Percentiles rank a stretch among this genome's conserved stretches.
These are phyloP conservation scores for Penaeus indicus DNA, from an alignment of 1,140 invertebrate genomes.

Conservation along the genomic window DNA sequence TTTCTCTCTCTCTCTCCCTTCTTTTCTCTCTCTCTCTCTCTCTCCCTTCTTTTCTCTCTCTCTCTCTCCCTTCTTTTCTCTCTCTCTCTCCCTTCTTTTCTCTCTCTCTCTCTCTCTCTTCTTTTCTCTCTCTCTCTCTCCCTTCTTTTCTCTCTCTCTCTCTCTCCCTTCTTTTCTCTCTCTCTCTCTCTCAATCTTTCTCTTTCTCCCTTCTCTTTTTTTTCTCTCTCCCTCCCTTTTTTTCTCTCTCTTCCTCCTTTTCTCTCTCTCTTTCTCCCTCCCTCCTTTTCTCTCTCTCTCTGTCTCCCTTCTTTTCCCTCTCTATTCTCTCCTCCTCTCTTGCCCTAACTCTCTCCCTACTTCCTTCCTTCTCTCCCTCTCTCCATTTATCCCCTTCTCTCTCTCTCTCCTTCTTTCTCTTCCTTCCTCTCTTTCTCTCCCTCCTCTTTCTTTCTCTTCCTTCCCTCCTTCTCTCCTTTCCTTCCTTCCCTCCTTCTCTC, in stretches of 20 bases:
- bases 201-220: too few species aligned
- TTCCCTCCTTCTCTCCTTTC: too few species aligned
- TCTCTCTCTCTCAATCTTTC: too few species aligned
- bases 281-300: too few species aligned
- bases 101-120: constrained; percentile 11
- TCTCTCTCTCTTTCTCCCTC: constrained; percentile 10
- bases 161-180: too few species aligned
- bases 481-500: constrained; percentile 10
- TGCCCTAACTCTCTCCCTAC: not conserved
- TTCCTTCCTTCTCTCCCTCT: constrained; percentile 11
- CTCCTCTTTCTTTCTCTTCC: constrained; percentile 10
- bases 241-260: constrained; percentile 12
- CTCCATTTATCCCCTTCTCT: not conserved
- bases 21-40: too few species aligned
- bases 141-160: constrained; percentile 11
- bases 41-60: too few species aligned
- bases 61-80: too few species aligned
- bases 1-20: too few species aligned
- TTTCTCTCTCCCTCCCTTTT: constrained; percentile 12
- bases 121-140: not conserved
- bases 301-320: constrained; percentile 1
- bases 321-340: constrained; percentile 3
- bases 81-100: too few species aligned
- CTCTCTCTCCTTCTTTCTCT: too few species aligned
- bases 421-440: too few species aligned